These are phyloP conservation scores for Staurois parvus DNA, from an alignment of 2,797 vertebrate species.

Conservation along the genomic window DNA sequence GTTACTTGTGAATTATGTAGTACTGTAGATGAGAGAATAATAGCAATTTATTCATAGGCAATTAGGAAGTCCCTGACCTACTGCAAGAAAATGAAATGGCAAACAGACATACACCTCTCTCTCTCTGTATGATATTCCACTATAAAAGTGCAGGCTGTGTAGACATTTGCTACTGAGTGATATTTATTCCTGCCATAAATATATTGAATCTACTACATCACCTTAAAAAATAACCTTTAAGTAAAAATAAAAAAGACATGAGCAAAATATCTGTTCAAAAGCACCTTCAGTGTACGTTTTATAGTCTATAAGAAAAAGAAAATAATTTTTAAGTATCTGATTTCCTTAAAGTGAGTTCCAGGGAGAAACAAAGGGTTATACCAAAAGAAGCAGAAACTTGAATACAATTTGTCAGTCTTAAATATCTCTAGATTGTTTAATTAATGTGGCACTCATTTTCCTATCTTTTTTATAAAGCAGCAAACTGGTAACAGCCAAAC, in stretches of 20 bases:
- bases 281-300: background rate
- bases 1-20: conserved; percentile 30
- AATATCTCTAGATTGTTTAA: too few species aligned
- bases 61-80: conserved; percentile 41
- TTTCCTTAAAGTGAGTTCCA: background rate
- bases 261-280: background rate
- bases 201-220: conserved; percentile 19
- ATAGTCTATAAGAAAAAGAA: background rate
- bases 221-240: conserved; percentile 9
- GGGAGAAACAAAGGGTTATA: too few species aligned
- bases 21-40: conserved; percentile 22
- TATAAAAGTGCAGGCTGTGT: conserved; percentile 8
- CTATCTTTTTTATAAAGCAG: too few species aligned
- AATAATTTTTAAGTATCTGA: background rate
- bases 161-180: conserved; percentile 18
- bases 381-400: too few species aligned
- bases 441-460: too few species aligned
- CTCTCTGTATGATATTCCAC: background rate
- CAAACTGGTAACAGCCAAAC: too few species aligned
- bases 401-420: too few species aligned
- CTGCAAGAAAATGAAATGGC: conserved; percentile 12
- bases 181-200: conserved; percentile 23
- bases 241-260: background rate
- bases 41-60: conserved; percentile 34
- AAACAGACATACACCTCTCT: conserved; percentile 4